Evolutionary conservation across 2,113 vertebrate species (phyloP), one percentile per base, ranked within the genome.

Genomic region (Mus pahari): DNA sequence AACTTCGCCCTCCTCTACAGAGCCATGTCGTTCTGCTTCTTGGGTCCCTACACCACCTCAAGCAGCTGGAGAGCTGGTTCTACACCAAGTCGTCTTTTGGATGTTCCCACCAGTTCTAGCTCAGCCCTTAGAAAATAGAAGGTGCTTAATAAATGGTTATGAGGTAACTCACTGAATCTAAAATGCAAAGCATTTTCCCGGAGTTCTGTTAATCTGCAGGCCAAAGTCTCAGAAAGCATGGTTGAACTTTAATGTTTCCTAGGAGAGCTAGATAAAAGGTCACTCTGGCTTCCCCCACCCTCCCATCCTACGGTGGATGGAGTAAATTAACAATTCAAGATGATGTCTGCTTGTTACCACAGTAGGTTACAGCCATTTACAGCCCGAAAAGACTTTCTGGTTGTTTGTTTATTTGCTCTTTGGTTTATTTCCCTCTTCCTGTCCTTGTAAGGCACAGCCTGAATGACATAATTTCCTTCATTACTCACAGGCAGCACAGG

Each of bases 371-470:
- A 39, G 19, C 16, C 36, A 31, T 50, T 71, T 42, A 55, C 70
- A 45, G 36, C 87, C 31, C n/a, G 33, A 39, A 88, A 81, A 78
- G 7, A 48, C 64, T 48, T 82, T 66, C 24, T n/a, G 70, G 1
- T 91, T 92, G 3, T 68, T 39, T 83, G 28, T 66, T 77, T 94
- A 79, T 92, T 84, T 93, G 33, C 71, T 79, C 71, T 93, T 58
- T 73, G 45, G 45, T 86, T 92, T 73, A 33, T 55, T 78, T 95
- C 84, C n/a, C 48, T 91, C 68, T 86, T 89, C 45, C 77, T 55
- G 22, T 3, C 28, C 60, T 75, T 53, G 5, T 75, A 60, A 71
- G 60, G 66, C 14, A 13, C 17, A 64, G 36, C 53, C 55, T 33
- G 20, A 92, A 60, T 39, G 77, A 94, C 88, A 22, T 75, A 58